Conservation (phyloP, 2,888 invertebrate genomes). For the Ophion ventricosus region DNA sequence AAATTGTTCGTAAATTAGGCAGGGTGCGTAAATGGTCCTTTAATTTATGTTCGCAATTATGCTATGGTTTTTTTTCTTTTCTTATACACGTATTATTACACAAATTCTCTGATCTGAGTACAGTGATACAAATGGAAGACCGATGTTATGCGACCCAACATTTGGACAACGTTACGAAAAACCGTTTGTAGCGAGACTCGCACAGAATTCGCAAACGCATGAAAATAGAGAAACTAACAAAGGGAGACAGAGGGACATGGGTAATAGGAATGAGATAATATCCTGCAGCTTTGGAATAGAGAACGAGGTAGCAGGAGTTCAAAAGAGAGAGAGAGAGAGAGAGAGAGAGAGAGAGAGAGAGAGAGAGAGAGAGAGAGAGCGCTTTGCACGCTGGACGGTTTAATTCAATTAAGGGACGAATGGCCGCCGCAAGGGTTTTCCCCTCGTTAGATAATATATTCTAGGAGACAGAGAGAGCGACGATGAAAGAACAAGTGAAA, state of each 20-base stretch:
- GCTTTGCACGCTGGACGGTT: constrained; percentile 43
- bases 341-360: background rate
- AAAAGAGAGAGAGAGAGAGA: constrained; percentile 18
- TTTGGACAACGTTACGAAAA: constrained; percentile 31
- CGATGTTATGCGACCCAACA: constrained; percentile 3
- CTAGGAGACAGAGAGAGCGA: constrained; percentile 1
- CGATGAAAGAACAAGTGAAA: constrained; percentile 2
- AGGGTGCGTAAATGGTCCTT: background rate
- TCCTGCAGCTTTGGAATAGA: constrained; percentile 46
- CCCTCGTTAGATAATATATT: background rate
- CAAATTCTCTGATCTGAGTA: constrained; percentile 1
- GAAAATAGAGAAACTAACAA: constrained; percentile 54
- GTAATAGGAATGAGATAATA: constrained; percentile 55
- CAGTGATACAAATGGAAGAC: background rate
- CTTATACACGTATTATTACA: constrained; percentile 27
- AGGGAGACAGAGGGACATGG: constrained; percentile 14
- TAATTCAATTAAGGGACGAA: constrained; percentile 63
- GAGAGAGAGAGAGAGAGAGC: constrained; percentile 13
- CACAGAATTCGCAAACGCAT: constrained; percentile 21
- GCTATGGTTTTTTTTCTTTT: background rate
- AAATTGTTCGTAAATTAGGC: background rate
- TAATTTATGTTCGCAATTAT: background rate
- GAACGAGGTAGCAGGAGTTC: constrained; percentile 23
- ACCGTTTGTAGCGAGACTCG: constrained; percentile 12
- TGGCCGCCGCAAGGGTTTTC: constrained; percentile 51